Evolutionary conservation across 2,113 vertebrate genomes (phyloP), one percentile per base, ranked within the genome.

Genomic region (Ophthalmotilapia sp.): DNA sequence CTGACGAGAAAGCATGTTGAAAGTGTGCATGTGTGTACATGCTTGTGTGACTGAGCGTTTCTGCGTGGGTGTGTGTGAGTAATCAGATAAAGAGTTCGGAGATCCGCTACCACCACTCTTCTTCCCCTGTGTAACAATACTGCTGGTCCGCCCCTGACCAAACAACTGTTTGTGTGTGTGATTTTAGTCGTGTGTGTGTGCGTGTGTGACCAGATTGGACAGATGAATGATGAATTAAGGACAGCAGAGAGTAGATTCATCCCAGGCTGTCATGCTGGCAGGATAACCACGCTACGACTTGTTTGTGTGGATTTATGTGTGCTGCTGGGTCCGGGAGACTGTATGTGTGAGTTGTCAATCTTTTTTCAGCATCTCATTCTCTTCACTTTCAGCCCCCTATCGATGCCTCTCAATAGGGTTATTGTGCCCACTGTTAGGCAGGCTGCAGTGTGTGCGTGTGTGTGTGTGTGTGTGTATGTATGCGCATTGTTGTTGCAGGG

Each of bases 401-500:
- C 83, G 65, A 91, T 94, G 90, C 84, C 92, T 90, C 87, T 94
- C 91, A 92, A 94, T 93, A 87, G 87, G 84, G 86, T 87, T 88
- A 94, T 92, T 94, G 93, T 94, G 91, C 91, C 87, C 85, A 83
- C 90, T 91, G 88, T 93, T 86, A 93, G 87, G 42, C 75, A 75
- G 88, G 85, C 90, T 86, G 84, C 79, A 40, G 55, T 79, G 70
- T 87, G 53, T 88, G 87, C 47, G 14, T 80, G 83, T 3, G 9
- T 6, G 11, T 26, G 5, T 2, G 70, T 80, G 86, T 90, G 81
- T 88, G 29, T 33, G 33, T 33, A 3, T 33, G 33, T 8, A 5
- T 5, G 29, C 29, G 29, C 77, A 81, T 92, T 95, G 93, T 95
- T 96, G 92, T 92, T 94, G 89, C 93, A 92, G 95, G 85, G 94